Evolutionary conservation across 2,113 vertebrate species (phyloP), one percentile per base, ranked within the genome.

Genomic region (Catharus minimus): DNA sequence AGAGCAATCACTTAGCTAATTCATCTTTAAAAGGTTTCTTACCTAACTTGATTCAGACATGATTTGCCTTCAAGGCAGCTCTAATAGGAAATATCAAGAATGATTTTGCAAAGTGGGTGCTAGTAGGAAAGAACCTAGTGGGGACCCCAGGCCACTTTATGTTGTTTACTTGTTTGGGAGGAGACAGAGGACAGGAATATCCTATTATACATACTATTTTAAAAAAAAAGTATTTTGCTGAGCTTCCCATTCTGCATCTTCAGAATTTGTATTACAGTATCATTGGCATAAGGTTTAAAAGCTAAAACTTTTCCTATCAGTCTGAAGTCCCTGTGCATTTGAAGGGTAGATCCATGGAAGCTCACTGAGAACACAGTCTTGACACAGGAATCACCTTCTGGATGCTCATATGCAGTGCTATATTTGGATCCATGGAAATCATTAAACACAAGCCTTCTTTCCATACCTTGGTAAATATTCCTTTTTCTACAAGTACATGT

Each of bases 1-100:
- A 92, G 69, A 94, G 65, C 64, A 69, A 91, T 83, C 86, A 89
- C 44, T 93, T 69, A 73, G 60, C 50, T 94, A 96, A 95, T 94
- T 93, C 62, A 79, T 89, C 83, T 92, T 93, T 89, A 75, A 90
- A 94, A 94, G 69, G 66, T 78, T 91, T 83, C 76, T 88, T 87
- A 92, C 86, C 55, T 79, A 88, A 88, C 69, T 75, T 60, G 62
- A 89, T 60, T 90, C 81, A 94, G 75, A 92, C 5, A 3, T 82
- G 76, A 92, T 94, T 68, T 94, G 82, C 86, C 91, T 94, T 64
- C 68, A 86, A 94, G 93, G 84, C 77, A 95, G 36, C 32, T 91
- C 49, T 80, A 88, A 89, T 30, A 78, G 58, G 71, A 85, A 72
- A 71, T 43, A 85, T 36, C 57, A 67, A 61, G 53, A 33, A 89